Evolutionary conservation across 2,113 vertebrate genomes (phyloP).

Genomic region (Notothenia rossii): DNA sequence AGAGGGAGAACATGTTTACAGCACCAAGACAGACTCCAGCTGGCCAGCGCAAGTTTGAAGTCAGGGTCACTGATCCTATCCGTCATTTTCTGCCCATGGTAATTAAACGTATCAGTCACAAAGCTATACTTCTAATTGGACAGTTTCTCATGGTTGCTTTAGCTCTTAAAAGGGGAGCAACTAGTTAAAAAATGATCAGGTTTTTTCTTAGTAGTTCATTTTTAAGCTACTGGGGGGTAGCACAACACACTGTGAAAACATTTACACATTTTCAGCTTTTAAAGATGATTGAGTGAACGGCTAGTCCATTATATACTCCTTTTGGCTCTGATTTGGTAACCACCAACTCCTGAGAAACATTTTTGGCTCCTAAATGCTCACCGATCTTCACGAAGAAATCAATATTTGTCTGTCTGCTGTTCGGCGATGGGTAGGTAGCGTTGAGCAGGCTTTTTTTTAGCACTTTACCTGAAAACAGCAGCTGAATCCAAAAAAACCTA

Average conservation of each 20-base stretch:
- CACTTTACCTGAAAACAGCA: background rate
- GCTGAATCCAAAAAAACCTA: background rate
- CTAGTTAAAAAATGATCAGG: background rate
- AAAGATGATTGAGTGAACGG: background rate
- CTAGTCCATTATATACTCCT: background rate
- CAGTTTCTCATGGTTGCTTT: background rate
- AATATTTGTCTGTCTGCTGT: background rate
- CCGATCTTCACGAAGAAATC: background rate
- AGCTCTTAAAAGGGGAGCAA: background rate
- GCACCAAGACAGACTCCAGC: constrained; percentile 16
- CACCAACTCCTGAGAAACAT: background rate
- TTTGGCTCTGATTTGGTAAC: background rate
- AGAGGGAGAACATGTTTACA: constrained; percentile 14
- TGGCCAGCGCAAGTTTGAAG: background rate
- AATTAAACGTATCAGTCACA: background rate
- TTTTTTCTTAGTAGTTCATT: background rate
- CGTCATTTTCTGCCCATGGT: constrained; percentile 1
- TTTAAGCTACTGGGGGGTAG: background rate
- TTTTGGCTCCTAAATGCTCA: background rate
- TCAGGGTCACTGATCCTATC: background rate
- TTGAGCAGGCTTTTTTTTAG: background rate
- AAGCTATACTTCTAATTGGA: background rate
- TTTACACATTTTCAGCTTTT: background rate
- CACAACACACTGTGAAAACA: background rate
- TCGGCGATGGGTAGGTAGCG: background rate